phyloP scores from a whole-genome alignment of 2,113 vertebrate genomes.

The Aptenodytes patagonicus region DNA sequence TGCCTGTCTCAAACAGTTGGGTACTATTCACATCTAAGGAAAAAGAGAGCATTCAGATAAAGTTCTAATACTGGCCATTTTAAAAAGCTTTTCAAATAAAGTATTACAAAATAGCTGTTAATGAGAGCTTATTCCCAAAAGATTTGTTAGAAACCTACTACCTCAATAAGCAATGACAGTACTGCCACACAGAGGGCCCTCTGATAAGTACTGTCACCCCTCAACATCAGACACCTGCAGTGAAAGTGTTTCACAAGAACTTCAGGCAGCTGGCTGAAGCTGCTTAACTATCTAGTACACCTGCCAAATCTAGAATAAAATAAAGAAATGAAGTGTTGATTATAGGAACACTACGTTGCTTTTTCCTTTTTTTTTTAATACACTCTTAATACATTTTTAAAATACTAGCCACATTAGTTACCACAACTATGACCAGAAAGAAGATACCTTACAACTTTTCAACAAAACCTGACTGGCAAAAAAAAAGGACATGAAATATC shows the following conservation, averaged over 20 bases:
- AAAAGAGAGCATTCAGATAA: not conserved
- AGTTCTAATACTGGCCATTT: not conserved
- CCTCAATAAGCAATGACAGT: not conserved
- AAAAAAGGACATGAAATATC: not conserved
- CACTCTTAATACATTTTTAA: not conserved
- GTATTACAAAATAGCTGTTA: not conserved
- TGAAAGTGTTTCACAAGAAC: not conserved
- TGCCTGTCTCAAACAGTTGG: not conserved
- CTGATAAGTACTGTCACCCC: not conserved
- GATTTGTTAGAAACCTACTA: not conserved
- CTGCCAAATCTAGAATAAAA: not conserved
- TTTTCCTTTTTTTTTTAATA: not conserved
- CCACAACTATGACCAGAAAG: not conserved
- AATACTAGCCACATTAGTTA: not conserved
- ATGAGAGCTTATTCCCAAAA: not conserved
- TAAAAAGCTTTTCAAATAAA: not conserved
- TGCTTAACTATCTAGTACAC: not conserved
- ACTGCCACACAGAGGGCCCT: not conserved
- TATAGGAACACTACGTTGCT: not conserved
- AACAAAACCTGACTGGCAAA: not conserved
- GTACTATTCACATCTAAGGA: not conserved
- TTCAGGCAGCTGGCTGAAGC: not conserved
- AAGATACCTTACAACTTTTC: not conserved
- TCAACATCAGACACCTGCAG: not conserved
- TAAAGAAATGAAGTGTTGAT: not conserved